Evolutionary conservation across 2,113 vertebrate genomes (phyloP).

Genomic region (Nothocercus nigrocapillus): DNA sequence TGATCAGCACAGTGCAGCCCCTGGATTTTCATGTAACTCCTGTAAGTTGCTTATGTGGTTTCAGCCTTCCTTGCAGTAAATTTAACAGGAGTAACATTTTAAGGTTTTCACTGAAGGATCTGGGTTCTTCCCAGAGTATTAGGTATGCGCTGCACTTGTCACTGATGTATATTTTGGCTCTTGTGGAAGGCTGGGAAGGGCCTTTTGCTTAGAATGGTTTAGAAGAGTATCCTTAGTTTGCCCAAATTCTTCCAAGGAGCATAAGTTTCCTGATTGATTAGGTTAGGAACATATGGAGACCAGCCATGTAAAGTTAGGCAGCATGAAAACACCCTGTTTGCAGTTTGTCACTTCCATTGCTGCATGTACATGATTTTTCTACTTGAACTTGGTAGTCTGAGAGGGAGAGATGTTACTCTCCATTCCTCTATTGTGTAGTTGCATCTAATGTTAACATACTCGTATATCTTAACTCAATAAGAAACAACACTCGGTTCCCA

Average conservation of each 20-base stretch:
- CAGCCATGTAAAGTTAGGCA: background rate
- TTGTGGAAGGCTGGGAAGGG: background rate
- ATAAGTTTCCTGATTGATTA: background rate
- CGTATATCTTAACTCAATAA: background rate
- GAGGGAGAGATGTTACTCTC: background rate
- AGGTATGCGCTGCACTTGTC: background rate
- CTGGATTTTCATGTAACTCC: slow-evolving; percentile 77
- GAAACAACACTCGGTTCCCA: background rate
- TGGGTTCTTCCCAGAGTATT: fast-evolving
- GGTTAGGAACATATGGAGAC: background rate
- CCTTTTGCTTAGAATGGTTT: background rate
- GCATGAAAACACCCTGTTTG: background rate
- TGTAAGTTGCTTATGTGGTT: slow-evolving; percentile 78
- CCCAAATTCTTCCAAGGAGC: background rate
- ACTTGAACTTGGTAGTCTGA: background rate
- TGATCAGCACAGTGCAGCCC: slow-evolving; percentile 81
- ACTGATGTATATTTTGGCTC: background rate
- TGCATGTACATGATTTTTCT: fast-evolving
- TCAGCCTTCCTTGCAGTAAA: background rate
- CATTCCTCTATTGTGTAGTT: background rate
- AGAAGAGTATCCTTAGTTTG: background rate
- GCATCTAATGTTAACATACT: background rate
- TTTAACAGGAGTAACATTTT: fast-evolving
- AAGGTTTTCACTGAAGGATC: background rate
- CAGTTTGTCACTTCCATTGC: background rate